Evolutionary conservation across 2,888 invertebrate species (phyloP).

Genomic region (Diplolepis rosae): DNA sequence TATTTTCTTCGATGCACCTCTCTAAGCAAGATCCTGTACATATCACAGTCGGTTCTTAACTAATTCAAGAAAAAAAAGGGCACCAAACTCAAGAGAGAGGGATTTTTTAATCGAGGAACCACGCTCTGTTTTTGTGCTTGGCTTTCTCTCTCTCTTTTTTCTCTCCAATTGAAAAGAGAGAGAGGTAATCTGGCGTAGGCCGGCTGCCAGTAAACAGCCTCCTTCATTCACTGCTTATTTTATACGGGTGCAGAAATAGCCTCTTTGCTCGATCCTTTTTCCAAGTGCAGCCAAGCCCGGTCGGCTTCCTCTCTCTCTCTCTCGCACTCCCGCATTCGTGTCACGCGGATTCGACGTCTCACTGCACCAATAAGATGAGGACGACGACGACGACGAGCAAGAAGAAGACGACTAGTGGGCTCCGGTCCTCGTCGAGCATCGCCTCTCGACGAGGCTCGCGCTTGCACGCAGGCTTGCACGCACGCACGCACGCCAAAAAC

Average conservation of each 20-base stretch:
- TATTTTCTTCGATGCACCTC: background rate
- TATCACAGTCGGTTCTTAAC: too few relatives aligned
- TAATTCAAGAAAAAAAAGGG: background rate
- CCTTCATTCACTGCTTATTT: slow-evolving; percentile 73
- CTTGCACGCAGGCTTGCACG: slow-evolving; percentile 27
- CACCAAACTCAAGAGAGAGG: background rate
- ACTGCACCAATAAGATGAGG: slow-evolving; percentile 39
- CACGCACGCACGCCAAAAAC: too few relatives aligned
- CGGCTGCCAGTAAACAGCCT: slow-evolving; percentile 71
- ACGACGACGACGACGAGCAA: slow-evolving; percentile 44
- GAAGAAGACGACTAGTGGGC: slow-evolving; percentile 41
- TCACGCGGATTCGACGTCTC: slow-evolving; percentile 54
- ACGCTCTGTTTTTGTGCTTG: slow-evolving; percentile 47
- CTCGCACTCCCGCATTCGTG: slow-evolving; percentile 63
- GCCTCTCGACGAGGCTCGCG: slow-evolving; percentile 36
- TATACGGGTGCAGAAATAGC: slow-evolving; percentile 73
- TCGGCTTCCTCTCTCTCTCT: slow-evolving; percentile 60
- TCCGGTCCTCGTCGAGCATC: slow-evolving; percentile 42
- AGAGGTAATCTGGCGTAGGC: slow-evolving; percentile 67
- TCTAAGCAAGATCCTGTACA: background rate
- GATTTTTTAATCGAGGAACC: background rate
- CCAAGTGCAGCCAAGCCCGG: slow-evolving; percentile 39
- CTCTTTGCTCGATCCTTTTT: slow-evolving; percentile 58
- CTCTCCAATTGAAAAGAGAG: slow-evolving; percentile 57
- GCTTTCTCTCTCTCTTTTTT: slow-evolving; percentile 45